Evolutionary conservation across 2,797 vertebrate genomes (phyloP).

Genomic region (Mus caroli): DNA sequence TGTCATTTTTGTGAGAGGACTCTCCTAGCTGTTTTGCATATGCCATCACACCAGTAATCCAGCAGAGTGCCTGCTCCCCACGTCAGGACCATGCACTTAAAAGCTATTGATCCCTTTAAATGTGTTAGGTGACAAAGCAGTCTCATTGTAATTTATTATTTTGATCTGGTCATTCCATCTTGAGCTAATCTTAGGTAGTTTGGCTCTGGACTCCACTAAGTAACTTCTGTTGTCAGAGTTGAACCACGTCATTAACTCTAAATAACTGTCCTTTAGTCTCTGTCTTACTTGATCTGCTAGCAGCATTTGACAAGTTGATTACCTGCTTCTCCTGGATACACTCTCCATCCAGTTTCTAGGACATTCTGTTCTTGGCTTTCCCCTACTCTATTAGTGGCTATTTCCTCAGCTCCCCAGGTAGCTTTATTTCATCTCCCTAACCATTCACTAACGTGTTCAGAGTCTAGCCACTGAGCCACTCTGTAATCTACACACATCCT

Average conservation of each 20-base stretch:
- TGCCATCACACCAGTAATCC: background rate
- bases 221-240: background rate
- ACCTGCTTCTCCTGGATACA: background rate
- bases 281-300: background rate
- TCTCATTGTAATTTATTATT: background rate
- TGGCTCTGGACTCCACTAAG: background rate
- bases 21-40: background rate
- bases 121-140: background rate
- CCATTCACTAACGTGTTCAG: background rate
- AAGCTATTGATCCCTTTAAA: background rate
- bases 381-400: background rate
- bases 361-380: background rate
- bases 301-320: background rate
- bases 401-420: background rate
- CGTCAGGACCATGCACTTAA: background rate
- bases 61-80: background rate
- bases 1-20: background rate
- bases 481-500: background rate
- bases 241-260: background rate
- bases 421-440: background rate
- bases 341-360: conserved; percentile 9
- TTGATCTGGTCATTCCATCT: background rate
- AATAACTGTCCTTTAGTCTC: background rate
- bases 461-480: background rate
- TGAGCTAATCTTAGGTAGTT: background rate